These are phyloP conservation scores for Trachurus trachurus DNA, from an alignment of 2,797 vertebrate genomes.

Conservation along the genomic window DNA sequence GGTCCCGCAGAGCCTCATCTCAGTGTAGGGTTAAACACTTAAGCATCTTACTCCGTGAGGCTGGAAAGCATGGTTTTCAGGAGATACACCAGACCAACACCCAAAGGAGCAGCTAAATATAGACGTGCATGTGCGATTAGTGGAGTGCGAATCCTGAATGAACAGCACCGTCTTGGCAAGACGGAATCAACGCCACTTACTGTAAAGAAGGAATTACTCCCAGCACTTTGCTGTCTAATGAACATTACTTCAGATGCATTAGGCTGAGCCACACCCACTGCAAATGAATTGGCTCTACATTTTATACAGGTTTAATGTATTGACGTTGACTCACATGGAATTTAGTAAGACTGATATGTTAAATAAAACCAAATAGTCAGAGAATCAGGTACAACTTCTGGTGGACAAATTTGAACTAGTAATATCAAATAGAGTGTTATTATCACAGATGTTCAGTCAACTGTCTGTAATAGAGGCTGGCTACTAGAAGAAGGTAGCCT, in stretches of 20 bases:
- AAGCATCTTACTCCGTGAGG: constrained; percentile 77
- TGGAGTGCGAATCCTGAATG: constrained; percentile 77
- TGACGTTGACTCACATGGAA: not conserved
- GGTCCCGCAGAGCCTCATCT: constrained; percentile 54
- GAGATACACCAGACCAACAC: constrained; percentile 71
- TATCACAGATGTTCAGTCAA: not conserved
- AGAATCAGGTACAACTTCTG: not conserved
- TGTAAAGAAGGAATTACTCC: constrained; percentile 59
- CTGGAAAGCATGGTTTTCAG: constrained; percentile 77
- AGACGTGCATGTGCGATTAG: constrained; percentile 76
- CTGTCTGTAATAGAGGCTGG: not conserved
- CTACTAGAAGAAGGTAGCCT: not conserved
- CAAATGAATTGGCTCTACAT: constrained; percentile 41
- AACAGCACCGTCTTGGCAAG: constrained; percentile 55
- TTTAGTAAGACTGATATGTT: not conserved
- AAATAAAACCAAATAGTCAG: not conserved
- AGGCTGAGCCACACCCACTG: constrained; percentile 4
- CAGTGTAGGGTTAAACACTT: constrained; percentile 73
- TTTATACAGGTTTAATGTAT: not conserved
- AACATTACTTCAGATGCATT: constrained; percentile 26
- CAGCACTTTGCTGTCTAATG: constrained; percentile 15
- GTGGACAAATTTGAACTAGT: not conserved
- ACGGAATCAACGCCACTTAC: constrained; percentile 59
- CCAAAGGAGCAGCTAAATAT: constrained; percentile 79
- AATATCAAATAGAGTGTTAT: not conserved